A percentile compares a stretch with the other conserved stretches of the same genome.
Evolutionary conservation across 92 coral and sea anemone genomes (phyloP).

Genomic region (Palythoa heliodiscus): DNA sequence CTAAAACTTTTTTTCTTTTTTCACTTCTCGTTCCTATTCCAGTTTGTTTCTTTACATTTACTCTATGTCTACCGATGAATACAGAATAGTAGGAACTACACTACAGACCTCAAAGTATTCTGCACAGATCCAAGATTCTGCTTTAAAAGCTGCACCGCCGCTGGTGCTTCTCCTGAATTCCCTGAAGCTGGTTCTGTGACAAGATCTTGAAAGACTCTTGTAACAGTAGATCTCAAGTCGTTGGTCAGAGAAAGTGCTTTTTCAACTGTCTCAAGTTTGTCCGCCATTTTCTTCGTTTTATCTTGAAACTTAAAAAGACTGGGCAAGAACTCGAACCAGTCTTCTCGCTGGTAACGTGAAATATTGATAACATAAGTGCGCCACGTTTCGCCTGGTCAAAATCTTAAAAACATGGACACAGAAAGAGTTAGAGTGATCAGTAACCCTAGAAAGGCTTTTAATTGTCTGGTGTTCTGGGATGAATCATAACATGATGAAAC

Average conservation of each 20-base stretch:
- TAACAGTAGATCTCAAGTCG: conserved; percentile 65
- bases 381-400: conserved; percentile 82
- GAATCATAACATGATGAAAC: conserved; percentile 78
- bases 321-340: conserved; percentile 24
- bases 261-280: conserved; percentile 58
- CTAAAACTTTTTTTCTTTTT: too few species aligned
- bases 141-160: conserved; percentile 56
- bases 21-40: too few species aligned
- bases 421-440: not conserved
- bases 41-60: not conserved
- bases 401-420: conserved; percentile 49
- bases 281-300: conserved; percentile 67
- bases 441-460: conserved; percentile 42
- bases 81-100: too few species aligned
- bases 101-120: conserved; percentile 66
- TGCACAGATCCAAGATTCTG: conserved; percentile 72
- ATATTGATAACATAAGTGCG: conserved; percentile 43
- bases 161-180: conserved; percentile 44
- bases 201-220: conserved; percentile 76
- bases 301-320: not conserved
- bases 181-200: conserved; percentile 51
- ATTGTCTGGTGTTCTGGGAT: conserved; percentile 34
- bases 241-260: conserved; percentile 65
- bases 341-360: conserved; percentile 47
- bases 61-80: not conserved